phyloP scores from a whole-genome alignment of 2,888 invertebrate species.

The Agrochola circellaris region DNA sequence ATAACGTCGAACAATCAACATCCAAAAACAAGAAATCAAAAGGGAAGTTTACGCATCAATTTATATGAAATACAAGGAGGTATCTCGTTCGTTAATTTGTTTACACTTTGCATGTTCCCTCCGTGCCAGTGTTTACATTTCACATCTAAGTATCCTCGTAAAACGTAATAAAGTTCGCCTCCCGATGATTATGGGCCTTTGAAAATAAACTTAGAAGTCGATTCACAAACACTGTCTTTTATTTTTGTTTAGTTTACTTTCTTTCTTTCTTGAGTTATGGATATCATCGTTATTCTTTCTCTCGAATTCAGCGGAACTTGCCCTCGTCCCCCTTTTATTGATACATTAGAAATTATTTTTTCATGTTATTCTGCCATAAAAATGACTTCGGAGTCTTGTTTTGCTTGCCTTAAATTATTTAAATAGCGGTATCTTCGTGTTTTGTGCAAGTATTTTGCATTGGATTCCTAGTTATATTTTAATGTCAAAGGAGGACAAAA shows the following conservation, averaged over 20 bases:
- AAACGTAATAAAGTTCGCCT: conserved; percentile 84
- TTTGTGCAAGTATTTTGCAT: conserved; percentile 46
- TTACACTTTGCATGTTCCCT: conserved; percentile 83
- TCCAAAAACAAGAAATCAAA: conserved; percentile 74
- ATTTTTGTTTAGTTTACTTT: conserved; percentile 86
- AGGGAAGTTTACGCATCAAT: conserved; percentile 76
- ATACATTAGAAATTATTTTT: conserved; percentile 76
- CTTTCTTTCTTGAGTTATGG: conserved; percentile 78
- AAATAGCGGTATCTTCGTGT: conserved; percentile 52
- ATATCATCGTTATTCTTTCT: conserved; percentile 82
- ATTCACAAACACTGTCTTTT: conserved; percentile 81
- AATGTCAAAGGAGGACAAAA: neutral
- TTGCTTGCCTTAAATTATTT: conserved; percentile 65
- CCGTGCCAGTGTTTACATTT: conserved; percentile 81
- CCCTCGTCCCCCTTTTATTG: conserved; percentile 75
- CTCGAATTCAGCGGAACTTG: conserved; percentile 73
- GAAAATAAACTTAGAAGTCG: conserved; percentile 85
- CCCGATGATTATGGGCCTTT: conserved; percentile 86
- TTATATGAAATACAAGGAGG: conserved; percentile 74
- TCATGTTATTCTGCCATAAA: conserved; percentile 65
- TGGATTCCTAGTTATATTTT: conserved; percentile 9
- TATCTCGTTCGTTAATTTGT: conserved; percentile 84
- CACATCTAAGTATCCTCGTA: conserved; percentile 78
- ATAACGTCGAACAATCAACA: conserved; percentile 70
- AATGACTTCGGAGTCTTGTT: conserved; percentile 66